phyloP scores from a whole-genome alignment of 2,113 vertebrate species.

The Otus sunia region DNA sequence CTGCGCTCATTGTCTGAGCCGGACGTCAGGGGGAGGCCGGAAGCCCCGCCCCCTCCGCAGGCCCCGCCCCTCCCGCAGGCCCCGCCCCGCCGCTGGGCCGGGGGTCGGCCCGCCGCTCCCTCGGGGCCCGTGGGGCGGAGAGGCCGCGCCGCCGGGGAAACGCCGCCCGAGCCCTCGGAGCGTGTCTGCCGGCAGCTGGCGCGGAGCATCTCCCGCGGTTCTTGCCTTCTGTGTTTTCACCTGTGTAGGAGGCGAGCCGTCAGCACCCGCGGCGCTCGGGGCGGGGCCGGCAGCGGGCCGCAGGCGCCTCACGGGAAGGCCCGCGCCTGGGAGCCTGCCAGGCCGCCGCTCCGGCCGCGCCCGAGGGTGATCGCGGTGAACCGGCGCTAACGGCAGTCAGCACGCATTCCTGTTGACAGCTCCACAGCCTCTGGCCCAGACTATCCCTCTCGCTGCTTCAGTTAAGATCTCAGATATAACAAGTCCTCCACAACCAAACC shows the following conservation, averaged over 20 bases:
- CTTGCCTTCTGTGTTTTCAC: too few relatives aligned
- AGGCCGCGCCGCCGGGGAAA: too few relatives aligned
- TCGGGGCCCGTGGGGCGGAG: neutral
- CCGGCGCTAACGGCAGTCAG: accelerated
- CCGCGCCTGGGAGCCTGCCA: accelerated
- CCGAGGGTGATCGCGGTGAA: too few relatives aligned
- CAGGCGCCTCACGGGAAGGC: accelerated
- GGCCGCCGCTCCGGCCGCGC: neutral
- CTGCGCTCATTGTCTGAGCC: constrained; percentile 28
- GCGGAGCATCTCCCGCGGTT: too few relatives aligned
- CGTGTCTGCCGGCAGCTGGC: accelerated
- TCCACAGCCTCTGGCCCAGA: accelerated
- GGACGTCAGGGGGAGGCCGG: neutral
- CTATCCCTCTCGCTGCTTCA: neutral
- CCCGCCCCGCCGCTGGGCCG: neutral
- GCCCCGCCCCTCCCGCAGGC: neutral
- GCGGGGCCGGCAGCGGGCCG: neutral
- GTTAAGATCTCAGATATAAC: accelerated
- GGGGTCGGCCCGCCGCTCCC: neutral
- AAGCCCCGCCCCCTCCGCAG: neutral
- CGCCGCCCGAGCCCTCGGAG: accelerated
- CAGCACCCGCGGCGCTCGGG: neutral
- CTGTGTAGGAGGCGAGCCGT: neutral
- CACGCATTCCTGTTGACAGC: accelerated
- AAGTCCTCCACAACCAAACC: too few relatives aligned